Base-by-base conservation (phyloP, 2,113 vertebrate species). In the Brachionichthys hirsutus region DNA sequence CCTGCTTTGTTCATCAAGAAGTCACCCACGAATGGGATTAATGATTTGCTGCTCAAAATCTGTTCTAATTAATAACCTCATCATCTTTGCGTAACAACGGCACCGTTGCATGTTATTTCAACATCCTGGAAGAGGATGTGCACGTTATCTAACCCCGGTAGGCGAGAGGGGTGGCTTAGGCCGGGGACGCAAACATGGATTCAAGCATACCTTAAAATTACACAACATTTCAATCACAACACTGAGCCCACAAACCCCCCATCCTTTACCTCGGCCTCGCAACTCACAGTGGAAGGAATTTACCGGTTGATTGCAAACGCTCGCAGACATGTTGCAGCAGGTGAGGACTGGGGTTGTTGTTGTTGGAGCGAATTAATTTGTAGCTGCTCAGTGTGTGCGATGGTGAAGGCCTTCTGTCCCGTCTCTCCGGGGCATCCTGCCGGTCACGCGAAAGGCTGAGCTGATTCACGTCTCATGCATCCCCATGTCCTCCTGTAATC, bases 311-410 rank as follows among this genome's bases (percentile, higher is more conserved):
- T 84, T 80, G 69, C 58, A 40, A 77, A 67, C 1, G 54, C 40
- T 70, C 54, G 70, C 51, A 16, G 77, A 81, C 87, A 16, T 83
- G 90, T 90, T 84, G 63, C 77, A 77, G 83, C 89, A 88, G 81
- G 90, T 7, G 82, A 85, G 51, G 63, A 51, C 53, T 51, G 57
- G 55, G 62, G 69, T 55, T 82, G 87, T 85, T 82, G 87, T 85
- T 88, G 71, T 68, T 85, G 58, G 59, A 58, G 74, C 55, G 67
- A 82, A 90, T 88, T 85, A 73, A 85, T 87, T 74, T 84, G 75
- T 67, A 81, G 73, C 71, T 84, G 68, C 67, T 73, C 46, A 48
- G 12, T 55, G 62, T 47, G 73, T 58, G 51, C 12, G 18, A 62
- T 59, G 55, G 49, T 45, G 69, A 67, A 12, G 19, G 43, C 42